Percentiles rank a stretch among this genome's conserved stretches.
phyloP scores from a whole-genome alignment of 35 echinoderm and acorn worm species.

The Ptychodera flava region DNA sequence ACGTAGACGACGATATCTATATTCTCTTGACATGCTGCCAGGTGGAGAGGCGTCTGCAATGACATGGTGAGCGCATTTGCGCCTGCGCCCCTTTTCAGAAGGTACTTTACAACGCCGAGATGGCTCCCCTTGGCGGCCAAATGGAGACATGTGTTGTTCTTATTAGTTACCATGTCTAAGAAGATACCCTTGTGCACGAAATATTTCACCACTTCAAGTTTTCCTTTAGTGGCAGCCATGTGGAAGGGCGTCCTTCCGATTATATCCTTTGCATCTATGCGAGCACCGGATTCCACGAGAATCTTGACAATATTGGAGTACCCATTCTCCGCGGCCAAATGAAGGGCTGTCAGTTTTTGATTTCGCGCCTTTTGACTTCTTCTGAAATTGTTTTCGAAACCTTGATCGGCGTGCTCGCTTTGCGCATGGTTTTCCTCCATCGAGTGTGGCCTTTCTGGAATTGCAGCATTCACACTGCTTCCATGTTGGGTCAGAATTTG shows the following conservation, averaged over 20 bases:
- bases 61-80: neutral
- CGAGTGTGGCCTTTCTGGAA: neutral
- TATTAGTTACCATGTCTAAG: neutral
- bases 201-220: neutral
- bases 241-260: neutral
- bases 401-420: neutral
- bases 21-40: neutral
- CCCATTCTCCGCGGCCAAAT: neutral
- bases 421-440: neutral
- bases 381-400: neutral
- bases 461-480: neutral
- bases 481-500: neutral
- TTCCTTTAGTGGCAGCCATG: neutral
- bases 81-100: neutral
- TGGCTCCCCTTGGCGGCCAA: neutral
- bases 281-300: neutral
- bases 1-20: neutral
- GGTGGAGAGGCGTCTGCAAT: neutral
- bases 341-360: neutral
- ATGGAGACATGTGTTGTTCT: neutral
- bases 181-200: neutral
- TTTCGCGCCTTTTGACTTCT: neutral
- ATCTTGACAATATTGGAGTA: neutral
- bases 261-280: neutral
- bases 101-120: neutral